Evolutionary conservation across 2,888 invertebrate species (phyloP).

Genomic region (Blera fallax): DNA sequence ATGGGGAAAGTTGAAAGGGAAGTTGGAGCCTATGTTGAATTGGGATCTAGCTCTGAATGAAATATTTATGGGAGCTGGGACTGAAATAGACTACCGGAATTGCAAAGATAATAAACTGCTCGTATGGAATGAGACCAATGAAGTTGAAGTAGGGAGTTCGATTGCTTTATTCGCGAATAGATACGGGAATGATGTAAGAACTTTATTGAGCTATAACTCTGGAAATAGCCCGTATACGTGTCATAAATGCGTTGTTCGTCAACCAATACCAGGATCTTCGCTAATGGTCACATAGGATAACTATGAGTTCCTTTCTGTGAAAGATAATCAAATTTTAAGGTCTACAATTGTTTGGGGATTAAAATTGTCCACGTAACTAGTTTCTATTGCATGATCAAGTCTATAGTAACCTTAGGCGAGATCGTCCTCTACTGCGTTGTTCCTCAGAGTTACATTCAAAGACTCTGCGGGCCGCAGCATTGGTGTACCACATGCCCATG

Average conservation of each 20-base stretch:
- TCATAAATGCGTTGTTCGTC: background rate
- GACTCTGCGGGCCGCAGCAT: too few relatives aligned
- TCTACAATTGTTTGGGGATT: too few relatives aligned
- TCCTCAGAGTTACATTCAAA: too few relatives aligned
- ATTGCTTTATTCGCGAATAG: background rate
- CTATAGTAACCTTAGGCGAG: too few relatives aligned
- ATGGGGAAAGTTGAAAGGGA: background rate
- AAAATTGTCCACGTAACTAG: too few relatives aligned
- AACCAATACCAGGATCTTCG: too few relatives aligned
- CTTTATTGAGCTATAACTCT: background rate
- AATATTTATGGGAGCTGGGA: background rate
- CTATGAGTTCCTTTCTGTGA: too few relatives aligned
- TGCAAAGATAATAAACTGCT: background rate
- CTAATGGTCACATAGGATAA: too few relatives aligned
- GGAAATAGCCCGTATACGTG: background rate
- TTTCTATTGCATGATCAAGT: too few relatives aligned
- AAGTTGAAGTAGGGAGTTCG: background rate
- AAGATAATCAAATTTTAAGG: too few relatives aligned
- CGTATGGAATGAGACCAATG: background rate
- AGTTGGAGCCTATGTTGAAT: background rate
- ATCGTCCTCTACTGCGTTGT: too few relatives aligned
- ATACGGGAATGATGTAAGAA: background rate
- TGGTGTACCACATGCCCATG: too few relatives aligned
- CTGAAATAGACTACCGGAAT: background rate
- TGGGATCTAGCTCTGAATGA: background rate